A percentile compares a stretch with the other conserved stretches of the same genome.
These are phyloP conservation scores for Nephrocerus scutellatus DNA, from an alignment of 2,888 invertebrate species.

Conservation along the genomic window DNA sequence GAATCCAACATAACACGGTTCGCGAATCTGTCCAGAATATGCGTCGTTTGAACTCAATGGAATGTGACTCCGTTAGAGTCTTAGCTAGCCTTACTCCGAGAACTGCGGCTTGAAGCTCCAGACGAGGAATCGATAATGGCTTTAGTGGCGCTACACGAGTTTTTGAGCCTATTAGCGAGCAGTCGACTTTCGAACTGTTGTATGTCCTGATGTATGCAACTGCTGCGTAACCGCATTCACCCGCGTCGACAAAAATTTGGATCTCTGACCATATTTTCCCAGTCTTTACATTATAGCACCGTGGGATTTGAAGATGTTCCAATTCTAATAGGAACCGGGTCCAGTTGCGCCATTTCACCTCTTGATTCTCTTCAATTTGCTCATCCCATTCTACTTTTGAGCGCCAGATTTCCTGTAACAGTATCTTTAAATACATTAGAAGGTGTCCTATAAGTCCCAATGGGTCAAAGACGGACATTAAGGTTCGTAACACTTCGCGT, in stretches of 20 bases:
- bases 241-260: conserved; percentile 8
- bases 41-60: conserved; percentile 9
- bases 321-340: not conserved
- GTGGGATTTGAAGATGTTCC: not conserved
- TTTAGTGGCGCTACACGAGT: conserved; percentile 1
- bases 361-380: not conserved
- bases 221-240: conserved; percentile 14
- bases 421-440: not conserved
- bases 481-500: conserved; percentile 2
- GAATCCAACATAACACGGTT: too few species aligned
- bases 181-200: conserved; percentile 2
- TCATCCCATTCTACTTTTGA: conserved; percentile 7
- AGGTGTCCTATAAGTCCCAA: conserved; percentile 1
- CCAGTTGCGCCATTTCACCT: not conserved
- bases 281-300: not conserved
- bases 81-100: too few species aligned
- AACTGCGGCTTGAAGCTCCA: conserved; percentile 7
- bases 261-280: not conserved
- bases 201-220: conserved; percentile 7
- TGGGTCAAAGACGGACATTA: conserved; percentile 9
- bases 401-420: conserved; percentile 4
- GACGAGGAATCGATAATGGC: conserved; percentile 1
- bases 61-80: too few species aligned
- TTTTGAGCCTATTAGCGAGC: conserved; percentile 8
- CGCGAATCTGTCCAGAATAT: conserved; percentile 26